phyloP scores from a whole-genome alignment of 2,888 invertebrate species.

The Sericinus montela region DNA sequence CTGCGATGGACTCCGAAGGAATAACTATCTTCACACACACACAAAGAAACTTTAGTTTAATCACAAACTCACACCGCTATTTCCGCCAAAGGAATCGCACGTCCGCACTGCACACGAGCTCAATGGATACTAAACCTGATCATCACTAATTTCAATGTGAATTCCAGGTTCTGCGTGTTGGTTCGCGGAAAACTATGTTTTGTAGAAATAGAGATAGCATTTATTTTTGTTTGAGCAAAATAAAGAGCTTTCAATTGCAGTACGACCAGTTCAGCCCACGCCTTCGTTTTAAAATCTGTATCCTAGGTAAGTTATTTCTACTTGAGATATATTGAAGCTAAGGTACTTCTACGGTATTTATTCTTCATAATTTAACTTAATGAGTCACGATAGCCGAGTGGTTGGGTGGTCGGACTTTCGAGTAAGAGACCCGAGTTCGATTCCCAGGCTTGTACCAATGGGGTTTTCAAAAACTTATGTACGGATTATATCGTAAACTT shows the following conservation, averaged over 20 bases:
- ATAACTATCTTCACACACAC: conserved; percentile 40
- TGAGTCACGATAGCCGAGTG: no score
- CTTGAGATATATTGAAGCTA: no score
- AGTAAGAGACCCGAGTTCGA: no score
- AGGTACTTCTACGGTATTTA: no score
- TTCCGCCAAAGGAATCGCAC: conserved; percentile 29
- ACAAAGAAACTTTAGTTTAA: conserved; percentile 37
- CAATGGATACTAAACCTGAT: conserved; percentile 48
- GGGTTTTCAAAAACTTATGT: no score
- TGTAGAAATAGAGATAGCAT: conserved; percentile 29
- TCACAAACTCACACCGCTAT: conserved; percentile 38
- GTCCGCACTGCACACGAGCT: conserved; percentile 35
- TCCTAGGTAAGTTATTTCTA: no score
- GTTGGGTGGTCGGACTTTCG: no score
- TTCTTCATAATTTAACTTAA: no score
- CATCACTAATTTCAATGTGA: conserved; percentile 29
- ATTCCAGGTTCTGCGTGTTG: conserved; percentile 18
- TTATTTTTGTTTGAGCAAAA: conserved; percentile 26
- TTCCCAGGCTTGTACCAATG: no score
- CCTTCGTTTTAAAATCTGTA: conserved; percentile 12
- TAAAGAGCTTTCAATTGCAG: conserved; percentile 20
- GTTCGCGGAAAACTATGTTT: conserved; percentile 38
- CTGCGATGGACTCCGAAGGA: conserved; percentile 23
- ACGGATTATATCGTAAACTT: no score
- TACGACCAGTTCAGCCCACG: conserved; percentile 34